phyloP scores from a whole-genome alignment of 2,797 vertebrate species.

The Pterois miles region DNA sequence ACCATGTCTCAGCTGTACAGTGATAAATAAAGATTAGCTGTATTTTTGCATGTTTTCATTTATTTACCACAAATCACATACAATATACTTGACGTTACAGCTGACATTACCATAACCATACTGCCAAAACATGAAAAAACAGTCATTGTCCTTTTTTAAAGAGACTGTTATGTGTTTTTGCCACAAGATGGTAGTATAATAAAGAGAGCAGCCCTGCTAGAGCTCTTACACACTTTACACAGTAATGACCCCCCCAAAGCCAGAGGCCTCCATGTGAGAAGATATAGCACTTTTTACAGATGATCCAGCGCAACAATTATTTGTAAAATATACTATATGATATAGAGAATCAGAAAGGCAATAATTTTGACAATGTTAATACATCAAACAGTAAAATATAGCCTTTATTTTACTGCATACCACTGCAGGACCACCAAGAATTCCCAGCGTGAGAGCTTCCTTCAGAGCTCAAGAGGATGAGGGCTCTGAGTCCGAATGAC shows the following conservation, averaged over 20 bases:
- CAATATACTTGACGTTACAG: slow-evolving; percentile 14
- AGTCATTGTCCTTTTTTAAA: slow-evolving; percentile 6
- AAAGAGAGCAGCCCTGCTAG: not conserved
- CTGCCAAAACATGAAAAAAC: slow-evolving; percentile 7
- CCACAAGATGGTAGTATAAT: slow-evolving; percentile 41
- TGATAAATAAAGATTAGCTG: slow-evolving; percentile 20
- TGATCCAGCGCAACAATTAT: not conserved
- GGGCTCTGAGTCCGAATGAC: not conserved
- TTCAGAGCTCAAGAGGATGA: not conserved
- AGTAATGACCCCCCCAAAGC: not conserved
- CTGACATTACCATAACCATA: not conserved
- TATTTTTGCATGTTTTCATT: slow-evolving; percentile 25
- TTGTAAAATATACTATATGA: not conserved
- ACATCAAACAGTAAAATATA: slow-evolving; percentile 5
- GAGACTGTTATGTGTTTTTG: slow-evolving; percentile 9
- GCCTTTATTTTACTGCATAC: not conserved
- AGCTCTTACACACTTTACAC: not conserved
- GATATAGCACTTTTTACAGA: not conserved
- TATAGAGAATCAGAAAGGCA: not conserved
- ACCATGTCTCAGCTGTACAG: slow-evolving; percentile 29
- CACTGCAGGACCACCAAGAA: not conserved
- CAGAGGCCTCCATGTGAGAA: not conserved
- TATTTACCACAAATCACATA: slow-evolving; percentile 48
- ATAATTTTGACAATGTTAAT: not conserved
- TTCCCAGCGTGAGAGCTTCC: not conserved